Percentiles rank a stretch among this genome's conserved stretches.
These are phyloP conservation scores for Prosopocoilus inquinatus DNA, from an alignment of 2,888 invertebrate species.

Conservation along the genomic window DNA sequence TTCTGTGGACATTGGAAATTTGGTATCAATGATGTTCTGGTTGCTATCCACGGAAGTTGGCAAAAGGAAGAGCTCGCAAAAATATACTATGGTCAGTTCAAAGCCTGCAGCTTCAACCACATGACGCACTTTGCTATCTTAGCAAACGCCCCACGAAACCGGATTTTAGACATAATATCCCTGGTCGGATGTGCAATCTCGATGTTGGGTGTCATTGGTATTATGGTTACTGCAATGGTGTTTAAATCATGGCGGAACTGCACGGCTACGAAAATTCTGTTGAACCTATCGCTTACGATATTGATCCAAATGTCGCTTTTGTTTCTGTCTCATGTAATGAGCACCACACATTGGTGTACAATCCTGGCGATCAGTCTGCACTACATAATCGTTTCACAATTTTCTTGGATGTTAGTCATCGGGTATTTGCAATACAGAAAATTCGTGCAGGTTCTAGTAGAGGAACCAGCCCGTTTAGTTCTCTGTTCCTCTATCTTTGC, in stretches of 20 bases:
- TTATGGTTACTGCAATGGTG: constrained; percentile 52
- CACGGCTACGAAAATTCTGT: constrained; percentile 58
- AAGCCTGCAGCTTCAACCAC: constrained; percentile 54
- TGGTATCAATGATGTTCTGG: constrained; percentile 6
- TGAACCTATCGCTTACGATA: constrained; percentile 54
- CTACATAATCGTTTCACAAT: neutral
- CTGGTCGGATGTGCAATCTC: constrained; percentile 53
- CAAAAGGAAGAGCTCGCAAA: neutral
- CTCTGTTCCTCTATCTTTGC: constrained; percentile 59
- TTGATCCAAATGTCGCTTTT: constrained; percentile 47
- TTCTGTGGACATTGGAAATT: constrained; percentile 8
- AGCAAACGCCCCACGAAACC: constrained; percentile 46
- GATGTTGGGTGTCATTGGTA: constrained; percentile 49
- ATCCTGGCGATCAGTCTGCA: neutral
- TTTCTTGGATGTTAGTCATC: neutral
- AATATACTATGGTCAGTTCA: constrained; percentile 32
- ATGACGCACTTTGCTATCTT: constrained; percentile 58
- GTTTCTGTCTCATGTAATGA: neutral
- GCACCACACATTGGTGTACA: neutral
- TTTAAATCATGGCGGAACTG: constrained; percentile 60
- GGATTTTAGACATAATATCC: constrained; percentile 50
- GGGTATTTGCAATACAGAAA: constrained; percentile 62
- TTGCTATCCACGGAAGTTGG: constrained; percentile 14
- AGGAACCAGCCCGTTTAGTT: constrained; percentile 57
- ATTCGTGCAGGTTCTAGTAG: constrained; percentile 60